phyloP scores from a whole-genome alignment of 37 sponge, comb jelly and placozoan species.

The Cliona cf. orientalis region DNA sequence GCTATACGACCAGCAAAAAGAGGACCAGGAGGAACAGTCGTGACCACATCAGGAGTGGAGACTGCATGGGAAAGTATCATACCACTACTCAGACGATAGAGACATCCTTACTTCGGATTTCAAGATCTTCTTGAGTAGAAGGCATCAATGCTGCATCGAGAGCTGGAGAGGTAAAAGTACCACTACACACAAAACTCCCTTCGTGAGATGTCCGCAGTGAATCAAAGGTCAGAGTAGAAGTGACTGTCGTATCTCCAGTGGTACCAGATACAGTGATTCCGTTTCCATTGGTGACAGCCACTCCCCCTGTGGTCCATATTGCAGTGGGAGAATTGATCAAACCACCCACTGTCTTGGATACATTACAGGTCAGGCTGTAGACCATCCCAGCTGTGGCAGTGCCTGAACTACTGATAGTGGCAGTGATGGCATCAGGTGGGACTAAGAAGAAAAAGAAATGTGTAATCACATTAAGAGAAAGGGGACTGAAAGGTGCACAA shows the following conservation, averaged over 20 bases:
- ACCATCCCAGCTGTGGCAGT: conserved; percentile 14
- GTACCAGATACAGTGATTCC: not conserved
- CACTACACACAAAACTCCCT: not conserved
- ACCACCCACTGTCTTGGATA: not conserved
- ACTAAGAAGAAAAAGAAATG: not conserved
- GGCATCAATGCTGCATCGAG: not conserved
- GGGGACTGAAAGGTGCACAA: too few relatives aligned
- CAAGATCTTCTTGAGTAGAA: not conserved
- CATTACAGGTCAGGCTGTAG: conserved; percentile 41
- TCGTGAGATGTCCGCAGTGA: not conserved
- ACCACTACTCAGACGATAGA: not conserved
- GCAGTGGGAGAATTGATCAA: conserved; percentile 6
- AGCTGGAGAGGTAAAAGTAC: conserved; percentile 8
- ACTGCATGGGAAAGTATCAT: not conserved
- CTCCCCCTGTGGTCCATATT: not conserved
- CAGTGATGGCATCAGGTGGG: not conserved
- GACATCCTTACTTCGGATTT: not conserved
- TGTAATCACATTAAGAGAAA: too few relatives aligned
- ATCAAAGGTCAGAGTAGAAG: not conserved
- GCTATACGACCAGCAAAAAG: not conserved
- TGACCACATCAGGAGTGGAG: conserved; percentile 7
- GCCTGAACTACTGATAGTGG: conserved; percentile 22
- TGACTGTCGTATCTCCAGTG: not conserved
- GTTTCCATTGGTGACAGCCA: not conserved
- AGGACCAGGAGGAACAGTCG: not conserved